Conservation (phyloP, 2,113 vertebrate species). For the Rhinoptilus africanus region DNA sequence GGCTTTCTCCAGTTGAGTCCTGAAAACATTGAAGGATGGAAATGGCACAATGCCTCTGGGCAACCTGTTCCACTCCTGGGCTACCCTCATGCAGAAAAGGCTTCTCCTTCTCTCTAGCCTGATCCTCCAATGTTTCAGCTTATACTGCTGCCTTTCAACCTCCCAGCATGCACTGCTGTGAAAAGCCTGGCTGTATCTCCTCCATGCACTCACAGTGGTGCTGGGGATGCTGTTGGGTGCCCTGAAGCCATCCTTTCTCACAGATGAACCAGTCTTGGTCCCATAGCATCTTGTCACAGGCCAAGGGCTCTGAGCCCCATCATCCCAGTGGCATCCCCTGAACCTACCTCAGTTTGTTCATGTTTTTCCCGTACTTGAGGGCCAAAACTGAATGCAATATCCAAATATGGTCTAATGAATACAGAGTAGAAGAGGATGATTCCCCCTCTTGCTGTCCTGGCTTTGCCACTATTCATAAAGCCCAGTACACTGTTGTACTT, state of each 20-base stretch:
- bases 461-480: not conserved
- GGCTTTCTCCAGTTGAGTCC: not conserved
- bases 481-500: not conserved
- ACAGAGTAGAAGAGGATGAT: not conserved
- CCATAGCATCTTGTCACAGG: not conserved
- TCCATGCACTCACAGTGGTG: rapidly evolving
- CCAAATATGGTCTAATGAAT: not conserved
- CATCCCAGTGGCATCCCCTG: not conserved
- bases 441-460: not conserved
- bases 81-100: not conserved
- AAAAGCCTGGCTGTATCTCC: not conserved
- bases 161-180: rapidly evolving
- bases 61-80: not conserved
- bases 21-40: not conserved
- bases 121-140: not conserved
- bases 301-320: not conserved
- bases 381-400: not conserved
- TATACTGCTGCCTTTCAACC: not conserved
- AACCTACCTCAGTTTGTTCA: not conserved
- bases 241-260: not conserved
- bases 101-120: not conserved
- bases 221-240: not conserved
- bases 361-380: not conserved
- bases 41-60: not conserved
- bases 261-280: not conserved